phyloP scores from a whole-genome alignment of 2,797 vertebrate species.

The Telmatherina bonti region DNA sequence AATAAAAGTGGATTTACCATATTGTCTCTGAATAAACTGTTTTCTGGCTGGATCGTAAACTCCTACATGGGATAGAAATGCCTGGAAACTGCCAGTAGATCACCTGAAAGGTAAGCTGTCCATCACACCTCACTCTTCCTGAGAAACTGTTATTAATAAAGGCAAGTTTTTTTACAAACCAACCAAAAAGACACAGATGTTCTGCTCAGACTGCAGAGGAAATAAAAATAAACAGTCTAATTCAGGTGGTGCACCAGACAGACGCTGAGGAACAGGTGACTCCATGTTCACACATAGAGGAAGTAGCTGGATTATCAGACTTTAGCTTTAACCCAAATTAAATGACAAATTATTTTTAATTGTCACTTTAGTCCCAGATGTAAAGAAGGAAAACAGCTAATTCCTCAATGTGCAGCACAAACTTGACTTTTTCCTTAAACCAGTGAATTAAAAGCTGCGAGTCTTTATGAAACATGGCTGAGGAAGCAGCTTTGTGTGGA shows the following conservation, averaged over 20 bases:
- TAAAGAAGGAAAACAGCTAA: neutral
- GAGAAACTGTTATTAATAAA: too few relatives aligned
- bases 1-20: too few relatives aligned
- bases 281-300: neutral
- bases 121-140: neutral
- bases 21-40: too few relatives aligned
- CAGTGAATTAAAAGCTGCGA: neutral
- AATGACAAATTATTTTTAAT: neutral
- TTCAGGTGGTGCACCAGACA: too few relatives aligned
- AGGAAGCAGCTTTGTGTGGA: constrained; percentile 34
- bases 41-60: neutral
- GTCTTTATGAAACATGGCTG: neutral
- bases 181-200: neutral
- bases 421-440: neutral
- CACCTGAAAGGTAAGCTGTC: neutral
- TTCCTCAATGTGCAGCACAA: neutral
- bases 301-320: neutral
- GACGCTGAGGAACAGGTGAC: neutral
- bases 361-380: neutral
- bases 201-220: neutral
- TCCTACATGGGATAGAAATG: too few relatives aligned
- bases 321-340: neutral
- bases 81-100: too few relatives aligned
- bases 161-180: neutral
- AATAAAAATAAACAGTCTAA: too few relatives aligned